Evolutionary conservation across 2,888 invertebrate genomes (phyloP).

Genomic region (Chydorus sphaericus): DNA sequence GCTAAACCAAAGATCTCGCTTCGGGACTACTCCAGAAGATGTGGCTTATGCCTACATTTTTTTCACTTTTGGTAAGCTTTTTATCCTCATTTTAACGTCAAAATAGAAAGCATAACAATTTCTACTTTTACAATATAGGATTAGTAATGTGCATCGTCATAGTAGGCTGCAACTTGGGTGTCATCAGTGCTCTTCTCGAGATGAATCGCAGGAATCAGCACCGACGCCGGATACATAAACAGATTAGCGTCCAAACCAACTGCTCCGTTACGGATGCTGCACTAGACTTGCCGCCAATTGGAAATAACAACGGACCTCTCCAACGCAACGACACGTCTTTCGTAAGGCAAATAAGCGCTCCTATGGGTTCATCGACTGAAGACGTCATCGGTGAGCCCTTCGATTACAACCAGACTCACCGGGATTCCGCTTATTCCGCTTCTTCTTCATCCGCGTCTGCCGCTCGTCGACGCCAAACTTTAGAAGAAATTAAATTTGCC

Average conservation of each 20-base stretch:
- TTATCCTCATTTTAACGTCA: background rate
- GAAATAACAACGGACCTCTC: too few species aligned
- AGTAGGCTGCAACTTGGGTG: slow-evolving; percentile 67
- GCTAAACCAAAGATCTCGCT: slow-evolving; percentile 52
- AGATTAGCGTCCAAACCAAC: too few species aligned
- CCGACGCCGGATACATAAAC: too few species aligned
- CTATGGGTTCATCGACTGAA: background rate
- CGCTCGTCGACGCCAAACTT: slow-evolving; percentile 28
- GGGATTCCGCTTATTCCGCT: too few species aligned
- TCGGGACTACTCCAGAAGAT: slow-evolving; percentile 47
- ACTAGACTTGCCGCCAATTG: too few species aligned
- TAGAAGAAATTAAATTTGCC: slow-evolving; percentile 72
- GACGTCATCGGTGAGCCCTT: background rate
- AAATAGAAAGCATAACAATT: background rate
- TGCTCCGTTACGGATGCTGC: too few species aligned
- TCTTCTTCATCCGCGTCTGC: too few species aligned
- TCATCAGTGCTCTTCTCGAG: slow-evolving; percentile 55
- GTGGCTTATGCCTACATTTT: slow-evolving; percentile 60
- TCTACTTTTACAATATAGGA: slow-evolving; percentile 35
- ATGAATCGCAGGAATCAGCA: slow-evolving; percentile 27
- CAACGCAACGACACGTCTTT: background rate
- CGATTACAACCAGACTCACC: slow-evolving; percentile 1
- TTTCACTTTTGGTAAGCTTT: slow-evolving; percentile 52
- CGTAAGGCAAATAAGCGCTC: background rate
- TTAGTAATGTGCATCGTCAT: slow-evolving; percentile 54